Base-by-base conservation (phyloP, 2,888 invertebrate genomes). In the Drosophila bunnanda region DNA sequence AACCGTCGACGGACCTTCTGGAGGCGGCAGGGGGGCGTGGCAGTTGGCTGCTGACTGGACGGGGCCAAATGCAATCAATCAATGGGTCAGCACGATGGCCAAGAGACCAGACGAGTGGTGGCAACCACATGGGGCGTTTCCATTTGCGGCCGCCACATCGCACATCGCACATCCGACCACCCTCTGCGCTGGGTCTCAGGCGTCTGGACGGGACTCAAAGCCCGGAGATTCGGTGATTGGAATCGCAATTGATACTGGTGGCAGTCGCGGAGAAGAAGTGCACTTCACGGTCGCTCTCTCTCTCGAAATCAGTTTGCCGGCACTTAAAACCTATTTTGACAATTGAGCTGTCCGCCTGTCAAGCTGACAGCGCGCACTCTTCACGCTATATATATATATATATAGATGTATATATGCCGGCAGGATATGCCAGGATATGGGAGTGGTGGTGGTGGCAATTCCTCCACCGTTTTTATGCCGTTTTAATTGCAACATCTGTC, bases 401-500 rank as follows among this genome's bases (percentile, higher is more conserved):
- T 65, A 62, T 60, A 64, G 59, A n/a, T 36, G 20, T 32, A 61
- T 61, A 67, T 60, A 55, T 65, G 43, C 59, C 44, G 32, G 39
- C 39, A 32, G 22, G 64, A 64, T 64, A 54, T 56, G 66, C 59
- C n/a, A 22, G 15, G 15, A 55, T 44, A 46, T 34, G 75, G 43
- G 28, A 7, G 28, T 62, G 71, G 38, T 61, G 60, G 56, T 39
- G 50, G 50, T 52, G 50, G 34, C 50, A 54, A 53, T 66, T 57
- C 55, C 46, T 36, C 50, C 53, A 46, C 54, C 82, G 76, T 88
- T 90, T 90, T 90, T 87, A 90, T 89, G 88, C 89, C 76, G 77
- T 82, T 90, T 90, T 91, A 91, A 91, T 91, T 91, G 90, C 90
- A 90, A 90, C 91, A 91, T 91, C 91, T 91, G 91, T 91, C 91